Conservation (phyloP, 1,140 invertebrate species). For the Meloidogyne floridensis region DNA sequence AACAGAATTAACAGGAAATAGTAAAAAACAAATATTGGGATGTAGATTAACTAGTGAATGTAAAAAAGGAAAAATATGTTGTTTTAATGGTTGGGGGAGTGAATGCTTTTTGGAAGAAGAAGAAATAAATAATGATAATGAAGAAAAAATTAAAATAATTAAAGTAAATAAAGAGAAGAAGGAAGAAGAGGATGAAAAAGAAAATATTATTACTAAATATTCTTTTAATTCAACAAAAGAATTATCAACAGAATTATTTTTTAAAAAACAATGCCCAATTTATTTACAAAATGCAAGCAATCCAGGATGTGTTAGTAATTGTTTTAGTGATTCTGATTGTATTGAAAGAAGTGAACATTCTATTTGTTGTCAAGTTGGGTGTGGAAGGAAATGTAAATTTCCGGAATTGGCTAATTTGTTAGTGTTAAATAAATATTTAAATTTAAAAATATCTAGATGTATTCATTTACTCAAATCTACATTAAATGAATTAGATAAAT, state of each 20-base stretch:
- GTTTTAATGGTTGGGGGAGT: conserved; percentile 16
- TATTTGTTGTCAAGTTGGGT: conserved; percentile 49
- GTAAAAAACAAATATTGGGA: not conserved
- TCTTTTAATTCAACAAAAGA: not conserved
- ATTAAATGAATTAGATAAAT: conserved; percentile 38
- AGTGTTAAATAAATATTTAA: conserved; percentile 3
- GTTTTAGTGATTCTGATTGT: conserved; percentile 45
- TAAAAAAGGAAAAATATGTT: not conserved
- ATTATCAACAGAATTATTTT: not conserved
- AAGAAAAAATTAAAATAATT: not conserved
- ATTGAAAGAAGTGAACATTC: conserved; percentile 26
- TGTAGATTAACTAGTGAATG: conserved; percentile 28
- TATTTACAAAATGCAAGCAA: conserved; percentile 38
- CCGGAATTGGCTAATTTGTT: conserved; percentile 9
- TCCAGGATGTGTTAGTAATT: conserved; percentile 49
- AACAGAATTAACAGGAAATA: conserved; percentile 11
- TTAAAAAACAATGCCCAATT: conserved; percentile 35
- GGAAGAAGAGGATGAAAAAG: not conserved
- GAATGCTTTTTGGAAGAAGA: conserved; percentile 6
- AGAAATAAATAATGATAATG: not conserved
- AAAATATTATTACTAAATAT: no score
- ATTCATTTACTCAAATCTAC: conserved; percentile 46
- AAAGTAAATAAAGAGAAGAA: not conserved
- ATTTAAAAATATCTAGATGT: conserved; percentile 34
- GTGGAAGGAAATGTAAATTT: conserved; percentile 47